These are phyloP conservation scores for Adineta ricciae DNA, from an alignment of 2,888 invertebrate genomes.

Conservation along the genomic window DNA sequence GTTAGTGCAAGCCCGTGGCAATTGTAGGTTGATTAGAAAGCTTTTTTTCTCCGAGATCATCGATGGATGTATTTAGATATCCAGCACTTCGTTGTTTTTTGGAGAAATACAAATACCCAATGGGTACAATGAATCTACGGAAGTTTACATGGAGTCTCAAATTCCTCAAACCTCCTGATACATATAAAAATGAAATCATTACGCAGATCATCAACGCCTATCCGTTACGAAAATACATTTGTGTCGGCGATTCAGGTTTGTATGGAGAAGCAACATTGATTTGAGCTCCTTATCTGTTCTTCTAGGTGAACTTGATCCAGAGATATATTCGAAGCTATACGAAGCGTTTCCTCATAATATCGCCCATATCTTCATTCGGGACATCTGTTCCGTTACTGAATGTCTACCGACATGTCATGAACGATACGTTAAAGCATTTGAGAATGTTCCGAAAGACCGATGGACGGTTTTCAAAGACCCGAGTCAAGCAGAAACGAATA, in stretches of 20 bases:
- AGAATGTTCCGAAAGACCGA: neutral
- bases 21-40: neutral
- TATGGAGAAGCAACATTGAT: neutral
- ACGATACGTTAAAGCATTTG: neutral
- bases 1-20: neutral
- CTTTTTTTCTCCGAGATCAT: neutral
- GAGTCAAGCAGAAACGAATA: neutral
- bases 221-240: neutral
- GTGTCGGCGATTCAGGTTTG: constrained; percentile 11
- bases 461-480: neutral
- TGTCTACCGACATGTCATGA: neutral
- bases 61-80: neutral
- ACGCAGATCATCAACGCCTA: neutral
- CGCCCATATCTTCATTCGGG: neutral
- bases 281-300: no score
- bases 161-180: neutral
- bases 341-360: neutral
- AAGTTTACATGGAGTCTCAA: neutral
- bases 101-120: neutral
- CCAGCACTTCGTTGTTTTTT: neutral
- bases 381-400: neutral
- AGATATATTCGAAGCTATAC: neutral
- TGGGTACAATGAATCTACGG: neutral
- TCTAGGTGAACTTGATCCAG: constrained; percentile 12
- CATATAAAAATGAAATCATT: constrained; percentile 2